phyloP scores from a whole-genome alignment of 2,797 vertebrate genomes.

The Mus caroli region DNA sequence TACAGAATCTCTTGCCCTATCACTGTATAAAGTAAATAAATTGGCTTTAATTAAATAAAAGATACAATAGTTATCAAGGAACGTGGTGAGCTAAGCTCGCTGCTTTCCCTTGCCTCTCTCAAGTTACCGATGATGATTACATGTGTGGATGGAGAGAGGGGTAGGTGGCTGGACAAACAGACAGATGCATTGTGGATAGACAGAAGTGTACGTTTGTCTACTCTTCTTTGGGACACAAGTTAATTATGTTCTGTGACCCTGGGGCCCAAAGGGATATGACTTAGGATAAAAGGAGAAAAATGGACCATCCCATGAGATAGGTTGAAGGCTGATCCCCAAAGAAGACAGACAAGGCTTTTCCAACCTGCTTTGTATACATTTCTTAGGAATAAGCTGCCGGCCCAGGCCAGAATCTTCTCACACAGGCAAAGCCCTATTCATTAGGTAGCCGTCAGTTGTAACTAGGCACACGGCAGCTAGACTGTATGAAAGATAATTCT shows the following conservation, averaged over 20 bases:
- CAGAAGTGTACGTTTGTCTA: neutral
- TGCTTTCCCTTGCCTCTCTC: neutral
- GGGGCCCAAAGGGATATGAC: neutral
- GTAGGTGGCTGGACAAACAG: neutral
- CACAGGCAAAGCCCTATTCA: neutral
- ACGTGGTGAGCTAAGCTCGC: neutral
- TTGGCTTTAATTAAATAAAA: slow-evolving; percentile 35
- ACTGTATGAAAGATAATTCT: neutral
- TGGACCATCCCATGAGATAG: neutral
- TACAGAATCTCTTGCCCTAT: neutral
- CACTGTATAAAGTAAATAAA: slow-evolving; percentile 3
- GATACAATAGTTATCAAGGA: neutral
- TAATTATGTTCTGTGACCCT: neutral
- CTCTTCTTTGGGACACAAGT: neutral
- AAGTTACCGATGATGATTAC: neutral
- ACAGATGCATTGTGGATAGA: neutral
- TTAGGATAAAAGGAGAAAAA: neutral
- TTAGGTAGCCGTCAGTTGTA: neutral
- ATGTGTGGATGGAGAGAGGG: neutral
- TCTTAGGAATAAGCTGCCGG: neutral
- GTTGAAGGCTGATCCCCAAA: neutral
- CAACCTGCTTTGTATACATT: neutral
- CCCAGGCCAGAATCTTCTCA: neutral
- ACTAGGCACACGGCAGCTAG: neutral
- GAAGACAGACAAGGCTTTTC: neutral